These are phyloP conservation scores for Epirrita christyi DNA, from an alignment of 2,888 invertebrate genomes.

Conservation along the genomic window DNA sequence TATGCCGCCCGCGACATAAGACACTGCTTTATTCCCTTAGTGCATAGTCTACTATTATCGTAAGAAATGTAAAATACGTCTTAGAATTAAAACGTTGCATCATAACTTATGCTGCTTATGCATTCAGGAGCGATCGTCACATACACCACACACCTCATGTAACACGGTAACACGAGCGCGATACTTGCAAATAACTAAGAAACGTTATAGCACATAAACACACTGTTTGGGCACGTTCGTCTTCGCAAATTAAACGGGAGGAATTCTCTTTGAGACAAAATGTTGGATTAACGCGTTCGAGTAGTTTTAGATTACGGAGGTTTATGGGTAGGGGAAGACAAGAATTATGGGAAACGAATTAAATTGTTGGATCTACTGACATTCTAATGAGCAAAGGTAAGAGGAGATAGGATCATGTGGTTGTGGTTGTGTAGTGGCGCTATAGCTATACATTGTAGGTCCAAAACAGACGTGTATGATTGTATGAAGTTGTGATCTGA, in stretches of 20 bases:
- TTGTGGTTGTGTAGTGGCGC: not conserved
- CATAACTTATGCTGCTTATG: too few relatives aligned
- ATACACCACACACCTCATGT: conserved; percentile 20
- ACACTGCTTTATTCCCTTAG: too few relatives aligned
- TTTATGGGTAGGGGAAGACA: conserved; percentile 1
- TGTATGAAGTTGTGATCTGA: not conserved
- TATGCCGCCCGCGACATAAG: too few relatives aligned
- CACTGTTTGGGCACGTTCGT: conserved; percentile 45
- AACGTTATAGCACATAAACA: conserved; percentile 51
- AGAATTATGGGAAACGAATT: conserved; percentile 21
- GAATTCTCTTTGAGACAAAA: conserved; percentile 44
- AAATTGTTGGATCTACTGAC: conserved; percentile 21
- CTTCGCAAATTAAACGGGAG: conserved; percentile 54
- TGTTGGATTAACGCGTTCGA: conserved; percentile 35
- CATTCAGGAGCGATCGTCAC: not conserved
- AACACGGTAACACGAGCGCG: conserved; percentile 34
- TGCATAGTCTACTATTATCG: too few relatives aligned
- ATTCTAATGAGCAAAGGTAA: conserved; percentile 12
- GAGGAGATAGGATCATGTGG: not conserved
- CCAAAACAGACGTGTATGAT: not conserved
- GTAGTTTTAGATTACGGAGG: conserved; percentile 54
- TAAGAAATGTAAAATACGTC: too few relatives aligned
- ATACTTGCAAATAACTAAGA: conserved; percentile 50
- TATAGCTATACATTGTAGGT: not conserved
- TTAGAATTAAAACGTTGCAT: too few relatives aligned